Percentiles rank a stretch among this genome's conserved stretches.
phyloP scores from a whole-genome alignment of 2,797 vertebrate genomes.

The Lepus oiostolus region DNA sequence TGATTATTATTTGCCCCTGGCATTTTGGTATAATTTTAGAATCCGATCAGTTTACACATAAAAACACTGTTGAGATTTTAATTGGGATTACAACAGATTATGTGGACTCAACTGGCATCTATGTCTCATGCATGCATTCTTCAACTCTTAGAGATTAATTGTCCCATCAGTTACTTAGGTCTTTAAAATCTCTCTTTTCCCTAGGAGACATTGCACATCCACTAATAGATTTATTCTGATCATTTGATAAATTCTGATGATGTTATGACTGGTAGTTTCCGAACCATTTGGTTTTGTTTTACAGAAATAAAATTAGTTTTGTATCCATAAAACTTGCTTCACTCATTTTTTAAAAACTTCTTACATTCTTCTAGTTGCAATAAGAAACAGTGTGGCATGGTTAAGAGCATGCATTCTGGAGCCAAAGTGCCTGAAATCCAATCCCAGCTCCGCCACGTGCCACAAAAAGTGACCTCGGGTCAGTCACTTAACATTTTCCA shows the following conservation, averaged over 20 bases:
- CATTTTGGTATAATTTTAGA: not conserved
- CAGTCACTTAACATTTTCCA: not conserved
- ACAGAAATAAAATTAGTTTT: not conserved
- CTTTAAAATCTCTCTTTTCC: not conserved
- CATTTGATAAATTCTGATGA: not conserved
- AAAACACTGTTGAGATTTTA: not conserved
- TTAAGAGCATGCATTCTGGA: not conserved
- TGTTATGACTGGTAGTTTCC: not conserved
- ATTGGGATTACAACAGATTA: not conserved
- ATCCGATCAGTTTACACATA: not conserved
- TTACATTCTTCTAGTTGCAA: not conserved
- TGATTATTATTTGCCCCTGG: not conserved
- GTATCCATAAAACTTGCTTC: not conserved
- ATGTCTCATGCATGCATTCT: not conserved
- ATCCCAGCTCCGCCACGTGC: too few species aligned
- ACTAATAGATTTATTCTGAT: not conserved
- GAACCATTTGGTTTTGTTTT: not conserved
- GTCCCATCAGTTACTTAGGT: not conserved
- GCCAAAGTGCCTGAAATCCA: not conserved
- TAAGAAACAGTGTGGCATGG: not conserved
- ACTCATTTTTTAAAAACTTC: not conserved
- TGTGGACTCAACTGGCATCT: not conserved
- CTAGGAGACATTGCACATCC: not conserved
- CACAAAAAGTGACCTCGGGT: too few species aligned
- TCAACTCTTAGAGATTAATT: not conserved